A percentile compares a stretch with the other conserved stretches of the same genome.
These are phyloP conservation scores for Bufo bufo DNA, from an alignment of 2,113 vertebrate species.

Conservation along the genomic window DNA sequence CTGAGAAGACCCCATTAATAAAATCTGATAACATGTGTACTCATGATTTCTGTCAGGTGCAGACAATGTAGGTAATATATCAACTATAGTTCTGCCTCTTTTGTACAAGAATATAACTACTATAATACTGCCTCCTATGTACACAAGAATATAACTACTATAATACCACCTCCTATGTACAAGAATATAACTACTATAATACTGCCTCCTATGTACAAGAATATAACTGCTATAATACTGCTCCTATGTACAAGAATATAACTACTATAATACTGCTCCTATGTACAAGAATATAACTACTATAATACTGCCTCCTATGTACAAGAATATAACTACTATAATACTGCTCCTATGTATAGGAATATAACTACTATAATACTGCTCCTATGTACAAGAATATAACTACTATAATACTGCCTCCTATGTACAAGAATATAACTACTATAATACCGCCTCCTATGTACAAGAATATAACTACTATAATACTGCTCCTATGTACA, in stretches of 20 bases:
- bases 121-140: too few relatives aligned
- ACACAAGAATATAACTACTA: too few relatives aligned
- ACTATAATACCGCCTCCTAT: background rate
- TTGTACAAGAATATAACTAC: too few relatives aligned
- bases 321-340: slow-evolving; percentile 18
- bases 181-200: background rate
- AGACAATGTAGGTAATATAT: too few relatives aligned
- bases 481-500: background rate
- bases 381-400: slow-evolving; percentile 4
- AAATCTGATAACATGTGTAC: too few relatives aligned
- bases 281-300: slow-evolving; percentile 8
- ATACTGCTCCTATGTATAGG: background rate
- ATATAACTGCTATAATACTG: slow-evolving; percentile 3
- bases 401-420: slow-evolving; percentile 7
- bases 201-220: background rate
- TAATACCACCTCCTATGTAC: too few relatives aligned
- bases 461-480: slow-evolving; percentile 1
- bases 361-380: slow-evolving; percentile 21
- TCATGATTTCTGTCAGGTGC: too few relatives aligned
- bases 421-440: slow-evolving; percentile 7
- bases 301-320: slow-evolving; percentile 11
- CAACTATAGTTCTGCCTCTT: too few relatives aligned
- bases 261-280: slow-evolving; percentile 2
- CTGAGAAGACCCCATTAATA: too few relatives aligned
- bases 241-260: slow-evolving; percentile 2